Conservation (phyloP, 2,888 invertebrate genomes). For the Agonopterix alstromeriana region DNA sequence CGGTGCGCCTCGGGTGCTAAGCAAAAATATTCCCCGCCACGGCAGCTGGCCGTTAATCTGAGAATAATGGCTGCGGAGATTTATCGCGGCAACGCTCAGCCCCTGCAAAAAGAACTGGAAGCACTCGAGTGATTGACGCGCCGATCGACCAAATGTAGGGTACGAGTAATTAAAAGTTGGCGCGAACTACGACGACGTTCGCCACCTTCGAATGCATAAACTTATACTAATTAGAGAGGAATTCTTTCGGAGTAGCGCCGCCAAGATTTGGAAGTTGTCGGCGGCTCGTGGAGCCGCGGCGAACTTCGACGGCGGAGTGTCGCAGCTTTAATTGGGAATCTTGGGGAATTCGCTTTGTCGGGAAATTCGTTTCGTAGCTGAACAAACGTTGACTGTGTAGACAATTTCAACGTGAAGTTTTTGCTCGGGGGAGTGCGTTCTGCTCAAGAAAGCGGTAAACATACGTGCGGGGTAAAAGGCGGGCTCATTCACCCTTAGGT, state of each 20-base stretch:
- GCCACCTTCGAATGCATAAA: conserved; percentile 64
- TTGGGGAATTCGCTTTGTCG: conserved; percentile 66
- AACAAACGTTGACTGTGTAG: conserved; percentile 51
- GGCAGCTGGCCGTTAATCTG: conserved; percentile 39
- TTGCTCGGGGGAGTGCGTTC: conserved; percentile 20
- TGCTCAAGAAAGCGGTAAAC: conserved; percentile 6
- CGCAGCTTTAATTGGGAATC: conserved; percentile 72
- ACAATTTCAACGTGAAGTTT: conserved; percentile 31
- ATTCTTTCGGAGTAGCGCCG: conserved; percentile 62
- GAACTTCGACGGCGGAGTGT: conserved; percentile 59
- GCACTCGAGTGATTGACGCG: conserved; percentile 13
- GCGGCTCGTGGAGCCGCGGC: conserved; percentile 14
- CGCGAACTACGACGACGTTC: conserved; percentile 32
- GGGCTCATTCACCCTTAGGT: conserved; percentile 23
- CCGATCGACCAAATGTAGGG: conserved; percentile 10
- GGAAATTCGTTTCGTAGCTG: conserved; percentile 43
- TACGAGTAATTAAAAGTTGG: conserved; percentile 64
- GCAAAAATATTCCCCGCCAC: conserved; percentile 43
- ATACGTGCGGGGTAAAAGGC: conserved; percentile 3
- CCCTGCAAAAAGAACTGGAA: conserved; percentile 11
- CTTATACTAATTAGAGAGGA: conserved; percentile 70
- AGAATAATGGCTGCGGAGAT: conserved; percentile 27
- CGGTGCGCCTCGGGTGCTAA: conserved; percentile 23
- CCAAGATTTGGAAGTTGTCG: conserved; percentile 64
- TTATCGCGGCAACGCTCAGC: conserved; percentile 12